Evolutionary conservation across 2,113 vertebrate species (phyloP).

Genomic region (Eptatretus burgeri): DNA sequence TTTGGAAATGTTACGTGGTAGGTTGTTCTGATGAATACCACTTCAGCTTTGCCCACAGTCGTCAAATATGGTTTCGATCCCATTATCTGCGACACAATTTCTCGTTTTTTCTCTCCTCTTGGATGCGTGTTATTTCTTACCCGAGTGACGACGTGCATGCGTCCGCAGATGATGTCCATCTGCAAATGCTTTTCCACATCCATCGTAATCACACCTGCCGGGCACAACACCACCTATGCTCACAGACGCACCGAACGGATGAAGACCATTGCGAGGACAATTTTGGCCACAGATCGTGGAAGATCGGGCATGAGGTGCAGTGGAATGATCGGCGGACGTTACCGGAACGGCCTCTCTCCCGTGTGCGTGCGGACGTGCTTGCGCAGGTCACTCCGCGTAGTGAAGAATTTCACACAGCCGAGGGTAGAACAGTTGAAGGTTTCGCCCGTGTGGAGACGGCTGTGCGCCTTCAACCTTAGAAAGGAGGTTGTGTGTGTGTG

Average conservation of each 20-base stretch:
- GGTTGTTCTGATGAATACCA: too few relatives aligned
- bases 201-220: conserved; percentile 70
- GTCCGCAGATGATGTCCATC: conserved; percentile 96
- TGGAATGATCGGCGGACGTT: conserved; percentile 10
- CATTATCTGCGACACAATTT: too few relatives aligned
- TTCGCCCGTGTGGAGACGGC: conserved; percentile 95
- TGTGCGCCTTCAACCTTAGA: conserved; percentile 78
- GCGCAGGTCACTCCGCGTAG: conserved; percentile 90
- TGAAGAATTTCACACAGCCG: conserved; percentile 98
- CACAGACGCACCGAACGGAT: not conserved
- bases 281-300: not conserved
- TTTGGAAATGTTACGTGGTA: too few relatives aligned
- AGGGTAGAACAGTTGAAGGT: conserved; percentile 99
- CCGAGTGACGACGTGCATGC: conserved; percentile 83
- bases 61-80: too few relatives aligned
- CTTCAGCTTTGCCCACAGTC: too few relatives aligned
- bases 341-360: conserved; percentile 94
- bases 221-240: not conserved
- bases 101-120: too few relatives aligned
- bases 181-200: conserved; percentile 91
- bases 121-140: conserved; percentile 18
- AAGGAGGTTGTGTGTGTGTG: conserved; percentile 12
- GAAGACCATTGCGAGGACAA: not conserved
- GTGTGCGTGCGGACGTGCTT: conserved; percentile 97
- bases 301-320: not conserved